Percentiles rank a stretch among this genome's conserved stretches.
These are phyloP conservation scores for Epinotia bilunana DNA, from an alignment of 2,888 invertebrate genomes.

Conservation along the genomic window DNA sequence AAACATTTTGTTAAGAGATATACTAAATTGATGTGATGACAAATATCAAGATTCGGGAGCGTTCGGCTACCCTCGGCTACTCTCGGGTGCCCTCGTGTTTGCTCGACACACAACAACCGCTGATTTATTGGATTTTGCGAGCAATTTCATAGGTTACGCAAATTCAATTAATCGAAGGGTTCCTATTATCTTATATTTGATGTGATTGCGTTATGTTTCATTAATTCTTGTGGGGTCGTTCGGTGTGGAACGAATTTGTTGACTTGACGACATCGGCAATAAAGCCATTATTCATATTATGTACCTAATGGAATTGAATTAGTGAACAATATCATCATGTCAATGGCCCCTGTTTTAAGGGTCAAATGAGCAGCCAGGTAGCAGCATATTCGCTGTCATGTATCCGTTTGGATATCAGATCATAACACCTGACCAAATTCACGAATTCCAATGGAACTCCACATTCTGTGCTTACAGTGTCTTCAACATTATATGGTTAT, in stretches of 20 bases:
- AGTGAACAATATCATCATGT: no score
- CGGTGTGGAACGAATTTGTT: not conserved
- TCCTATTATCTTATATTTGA: conserved; percentile 34
- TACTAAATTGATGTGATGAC: conserved; percentile 37
- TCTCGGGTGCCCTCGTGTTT: conserved; percentile 23
- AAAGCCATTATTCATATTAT: not conserved
- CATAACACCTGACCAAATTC: no score
- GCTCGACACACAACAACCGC: conserved; percentile 17
- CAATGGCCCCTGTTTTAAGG: no score
- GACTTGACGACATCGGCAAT: not conserved
- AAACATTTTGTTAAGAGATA: not conserved
- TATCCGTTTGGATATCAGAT: no score
- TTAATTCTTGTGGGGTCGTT: conserved; percentile 4
- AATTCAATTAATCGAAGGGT: conserved; percentile 39
- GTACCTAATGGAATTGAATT: no score
- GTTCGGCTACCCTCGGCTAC: conserved; percentile 17
- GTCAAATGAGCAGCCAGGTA: no score
- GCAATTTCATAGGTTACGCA: conserved; percentile 39
- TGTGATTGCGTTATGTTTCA: conserved; percentile 38
- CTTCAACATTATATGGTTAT: no score
- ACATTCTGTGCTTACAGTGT: no score
- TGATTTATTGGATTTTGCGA: conserved; percentile 33
- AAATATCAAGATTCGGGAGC: conserved; percentile 10
- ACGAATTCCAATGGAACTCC: no score
- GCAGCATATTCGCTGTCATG: no score